These are phyloP conservation scores for Kryptopterus vitreolus DNA, from an alignment of 2,797 vertebrate species.

Conservation along the genomic window DNA sequence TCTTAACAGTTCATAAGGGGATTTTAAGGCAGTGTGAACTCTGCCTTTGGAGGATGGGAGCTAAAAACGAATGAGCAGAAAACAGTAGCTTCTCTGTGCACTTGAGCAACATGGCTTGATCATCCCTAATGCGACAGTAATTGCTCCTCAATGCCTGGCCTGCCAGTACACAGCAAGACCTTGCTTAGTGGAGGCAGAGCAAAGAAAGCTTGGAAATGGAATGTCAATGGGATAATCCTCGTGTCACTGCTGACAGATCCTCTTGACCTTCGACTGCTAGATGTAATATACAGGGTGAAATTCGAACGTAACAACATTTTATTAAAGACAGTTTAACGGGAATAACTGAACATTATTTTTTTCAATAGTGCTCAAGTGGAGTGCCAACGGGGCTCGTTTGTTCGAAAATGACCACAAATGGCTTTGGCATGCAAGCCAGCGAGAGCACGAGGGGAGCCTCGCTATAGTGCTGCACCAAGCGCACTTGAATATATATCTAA, in stretches of 20 bases:
- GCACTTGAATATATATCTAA: slow-evolving; percentile 51
- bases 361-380: slow-evolving; percentile 33
- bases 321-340: slow-evolving; percentile 37
- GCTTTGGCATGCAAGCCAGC: slow-evolving; percentile 50
- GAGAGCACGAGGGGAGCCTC: slow-evolving; percentile 47
- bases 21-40: slow-evolving; percentile 31
- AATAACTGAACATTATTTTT: slow-evolving; percentile 44
- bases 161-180: slow-evolving; percentile 68
- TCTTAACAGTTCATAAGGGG: slow-evolving; percentile 42
- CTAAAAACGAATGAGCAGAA: slow-evolving; percentile 47
- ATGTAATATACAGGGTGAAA: slow-evolving; percentile 68
- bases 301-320: slow-evolving; percentile 72
- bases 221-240: slow-evolving; percentile 80
- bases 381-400: slow-evolving; percentile 31
- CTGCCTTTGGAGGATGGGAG: slow-evolving; percentile 47
- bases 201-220: slow-evolving; percentile 77
- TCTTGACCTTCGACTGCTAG: slow-evolving; percentile 77
- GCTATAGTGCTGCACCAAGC: slow-evolving; percentile 37
- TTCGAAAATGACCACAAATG: slow-evolving; percentile 57
- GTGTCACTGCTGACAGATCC: slow-evolving; percentile 79
- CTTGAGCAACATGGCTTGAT: slow-evolving; percentile 66
- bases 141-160: slow-evolving; percentile 72
- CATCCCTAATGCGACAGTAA: slow-evolving; percentile 80
- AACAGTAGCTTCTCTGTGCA: slow-evolving; percentile 63
- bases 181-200: slow-evolving; percentile 71